Conservation (phyloP, 2,888 invertebrate species). For the Synanthedon tipuliformis region DNA sequence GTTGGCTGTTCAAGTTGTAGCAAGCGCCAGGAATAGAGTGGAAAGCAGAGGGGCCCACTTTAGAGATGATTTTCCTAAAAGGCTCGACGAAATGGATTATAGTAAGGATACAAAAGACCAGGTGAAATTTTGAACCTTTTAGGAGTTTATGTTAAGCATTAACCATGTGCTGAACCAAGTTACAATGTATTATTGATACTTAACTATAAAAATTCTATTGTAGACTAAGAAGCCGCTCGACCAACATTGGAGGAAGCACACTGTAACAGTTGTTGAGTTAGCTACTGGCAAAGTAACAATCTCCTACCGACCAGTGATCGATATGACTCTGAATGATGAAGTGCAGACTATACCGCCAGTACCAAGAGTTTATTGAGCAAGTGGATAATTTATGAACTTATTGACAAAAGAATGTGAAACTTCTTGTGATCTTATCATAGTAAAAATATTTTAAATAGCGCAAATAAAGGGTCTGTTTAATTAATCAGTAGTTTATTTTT, state of each 20-base stretch:
- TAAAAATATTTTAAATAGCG: no score
- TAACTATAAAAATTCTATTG: slow-evolving; percentile 4
- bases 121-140: slow-evolving; percentile 20
- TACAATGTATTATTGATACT: no score
- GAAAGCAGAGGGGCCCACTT: slow-evolving; percentile 99
- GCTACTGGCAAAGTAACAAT: slow-evolving; percentile 83
- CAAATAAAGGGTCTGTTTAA: no score
- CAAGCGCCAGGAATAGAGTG: slow-evolving; percentile 88
- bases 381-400: not conserved
- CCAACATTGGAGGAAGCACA: slow-evolving; percentile 98
- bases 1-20: slow-evolving; percentile 85
- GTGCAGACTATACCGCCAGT: slow-evolving; percentile 89
- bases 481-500: no score
- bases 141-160: not conserved
- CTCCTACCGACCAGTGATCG: slow-evolving; percentile 92
- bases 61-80: slow-evolving; percentile 91
- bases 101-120: slow-evolving; percentile 88
- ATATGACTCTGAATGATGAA: slow-evolving; percentile 85
- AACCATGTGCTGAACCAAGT: no score
- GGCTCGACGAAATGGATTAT: slow-evolving; percentile 94
- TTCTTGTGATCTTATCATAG: no score
- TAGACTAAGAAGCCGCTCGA: slow-evolving; percentile 78
- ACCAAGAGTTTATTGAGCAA: slow-evolving; percentile 86
- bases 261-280: slow-evolving; percentile 78
- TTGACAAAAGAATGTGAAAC: no score